Evolutionary conservation across 1,140 invertebrate species (phyloP), one percentile per base, ranked within the genome.

Genomic region (Penaeus vannamei): DNA sequence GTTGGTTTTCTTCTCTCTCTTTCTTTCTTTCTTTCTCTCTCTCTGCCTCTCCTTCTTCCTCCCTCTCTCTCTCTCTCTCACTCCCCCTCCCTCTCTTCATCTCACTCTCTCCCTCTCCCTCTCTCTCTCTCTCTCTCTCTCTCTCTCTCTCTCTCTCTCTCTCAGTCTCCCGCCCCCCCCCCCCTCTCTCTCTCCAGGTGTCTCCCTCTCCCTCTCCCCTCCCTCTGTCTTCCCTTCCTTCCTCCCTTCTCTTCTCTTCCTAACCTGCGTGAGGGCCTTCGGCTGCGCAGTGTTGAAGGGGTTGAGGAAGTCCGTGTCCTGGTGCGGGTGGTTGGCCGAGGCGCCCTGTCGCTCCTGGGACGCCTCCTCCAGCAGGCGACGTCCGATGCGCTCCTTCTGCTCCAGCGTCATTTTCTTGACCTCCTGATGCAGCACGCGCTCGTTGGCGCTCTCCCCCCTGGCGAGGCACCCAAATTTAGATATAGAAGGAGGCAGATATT

Each of bases 231-330:
- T 17, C 3, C 36, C n/a, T 29, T 23, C 26, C 26, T 53, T n/a
- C 5, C 14, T 0, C 22, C 53, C 17, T 14, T n/a, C n/a, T 22
- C 10, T 7, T 72, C 4, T 23, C 19, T 4, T 36, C 32, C 77
- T 81, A 5, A 87, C 86, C 77, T 87, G 29, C 17, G 62, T 5
- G 36, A 19, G 23, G 19, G 46, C 46, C 60, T 84, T 32, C 19
- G 89, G 89, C 42, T 84, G 89, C 14, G 84, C 84, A 3, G 84
- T 90, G 77, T 84, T 90, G 79, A 91, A 90, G 5, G 90, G 90
- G 79, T 91, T 91, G n/a, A 80, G 22, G 60, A 91, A 91, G 77
- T 91, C 90, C 59, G 72, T 89, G 23, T 90, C 89, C 53, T 90
- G 83, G 64, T 90, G 64, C 0, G 88, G 62, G n/a, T 84, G 61